Base-by-base conservation (phyloP, 2,797 vertebrate species). In the Emydoidea blandingii region DNA sequence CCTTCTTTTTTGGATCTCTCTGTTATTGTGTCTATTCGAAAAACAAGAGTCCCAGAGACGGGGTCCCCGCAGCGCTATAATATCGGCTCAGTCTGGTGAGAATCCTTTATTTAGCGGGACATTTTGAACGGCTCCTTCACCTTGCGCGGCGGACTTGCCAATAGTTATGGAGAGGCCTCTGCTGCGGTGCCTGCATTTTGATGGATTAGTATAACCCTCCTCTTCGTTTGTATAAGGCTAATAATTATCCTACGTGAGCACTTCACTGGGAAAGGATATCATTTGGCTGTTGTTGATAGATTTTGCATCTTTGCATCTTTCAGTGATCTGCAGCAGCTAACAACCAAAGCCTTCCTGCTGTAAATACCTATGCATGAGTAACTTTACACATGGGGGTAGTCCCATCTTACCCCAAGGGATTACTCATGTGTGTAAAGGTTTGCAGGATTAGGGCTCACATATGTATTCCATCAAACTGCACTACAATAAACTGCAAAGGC, bases 91-190 rank as follows among this genome's bases (percentile, higher is more conserved):
- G 76, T 86, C 83, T 81, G 52, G 8, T 34, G 52, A 91, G 92
- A 87, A 57, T 49, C 59, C 57, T 54, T 81, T 72, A 12, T 79
- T 62, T 34, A 81, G 80, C 31, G 47, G 54, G 44, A 79, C 9
- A 8, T 65, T 81, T 83, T 47, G 21, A 84, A 80, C 59, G 6
- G 14, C n/a, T 62, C 65, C 16, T 2, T 47, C 81, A 23, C 41
- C 1, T 25, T 12, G 50, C 54, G 52, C 72, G 4, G 62, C 8
- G 44, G 49, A 31, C 16, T 31, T 87, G 78, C 37, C 37, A 83
- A 90, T 93, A 62, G 52, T 85, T 87, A 96, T 16, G 41, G 72
- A 84, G 79, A 95, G 84, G 68, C 53, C 57, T 52, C 89, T 83
- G 90, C 65, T 31, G 34, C 54, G 53, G 79, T 62, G 81, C 50